These are phyloP conservation scores for Cosmorhoe ocellata DNA, from an alignment of 2,888 invertebrate species.

Conservation along the genomic window DNA sequence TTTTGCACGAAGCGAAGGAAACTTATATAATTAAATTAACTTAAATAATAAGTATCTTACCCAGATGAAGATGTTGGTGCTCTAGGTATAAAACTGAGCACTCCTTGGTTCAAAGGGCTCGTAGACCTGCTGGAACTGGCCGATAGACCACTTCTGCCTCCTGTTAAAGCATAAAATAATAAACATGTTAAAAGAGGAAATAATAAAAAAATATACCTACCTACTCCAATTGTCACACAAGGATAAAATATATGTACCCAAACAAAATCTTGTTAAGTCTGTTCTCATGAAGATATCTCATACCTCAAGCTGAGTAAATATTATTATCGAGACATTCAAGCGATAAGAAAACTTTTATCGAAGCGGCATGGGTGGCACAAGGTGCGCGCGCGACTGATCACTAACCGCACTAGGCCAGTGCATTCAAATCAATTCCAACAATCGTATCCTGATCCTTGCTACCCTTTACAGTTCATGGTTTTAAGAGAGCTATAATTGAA, in stretches of 20 bases:
- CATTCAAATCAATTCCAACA: constrained; percentile 46
- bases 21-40: not conserved
- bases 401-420: constrained; percentile 37
- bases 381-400: constrained; percentile 57
- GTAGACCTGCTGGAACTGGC: constrained; percentile 84
- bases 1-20: no score
- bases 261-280: constrained; percentile 26
- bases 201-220: no score
- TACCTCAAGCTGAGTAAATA: constrained; percentile 53
- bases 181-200: no score
- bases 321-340: constrained; percentile 48
- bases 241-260: constrained; percentile 14
- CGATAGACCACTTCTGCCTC: constrained; percentile 73
- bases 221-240: not conserved
- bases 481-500: constrained; percentile 44
- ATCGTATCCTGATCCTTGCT: constrained; percentile 44
- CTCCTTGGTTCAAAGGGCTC: constrained; percentile 78
- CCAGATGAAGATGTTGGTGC: constrained; percentile 83
- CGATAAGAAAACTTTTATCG: constrained; percentile 59
- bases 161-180: constrained; percentile 39
- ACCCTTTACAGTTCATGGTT: constrained; percentile 39
- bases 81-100: constrained; percentile 75
- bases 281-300: constrained; percentile 40
- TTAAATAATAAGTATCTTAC: no score
- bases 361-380: constrained; percentile 63